Evolutionary conservation across 2,113 vertebrate genomes (phyloP), one percentile per base, ranked within the genome.

Genomic region (Nycticebus coucang): DNA sequence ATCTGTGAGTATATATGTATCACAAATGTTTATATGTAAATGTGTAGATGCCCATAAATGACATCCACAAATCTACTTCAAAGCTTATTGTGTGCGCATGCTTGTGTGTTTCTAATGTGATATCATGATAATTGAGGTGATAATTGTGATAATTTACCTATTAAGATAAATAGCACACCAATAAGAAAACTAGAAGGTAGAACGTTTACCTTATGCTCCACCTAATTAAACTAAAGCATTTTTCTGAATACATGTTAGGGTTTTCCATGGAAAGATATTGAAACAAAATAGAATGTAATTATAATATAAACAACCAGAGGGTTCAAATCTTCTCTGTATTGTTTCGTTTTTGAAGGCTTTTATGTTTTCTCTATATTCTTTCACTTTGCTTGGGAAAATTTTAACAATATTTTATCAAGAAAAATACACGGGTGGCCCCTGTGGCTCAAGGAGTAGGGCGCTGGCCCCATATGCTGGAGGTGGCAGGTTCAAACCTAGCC

Each of bases 361-460:
- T n/a, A 37, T 37, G 72, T 69, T 68, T 93, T 81, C 74, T 50
- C 21, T 71, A 13, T 50, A 28, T 35, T 72, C 55, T 90, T 79
- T 62, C 45, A 19, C 53, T 62, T 2, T 59, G 6, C 13, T 91
- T n/a, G 62, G 28, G 37, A 91, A 93, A 77, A 4, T 72, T 80
- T 45, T 92, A 50, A 45, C 12, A 45, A 78, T n/a, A 64, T 96
- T 94, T 95, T 88, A 83, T 89, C 74, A 87, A 68, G 87, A 19
- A 90, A 45, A 92, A 62, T 18, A 12, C 2, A 88, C 93, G n/a
- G n/a, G n/a, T n/a, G n/a, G n/a, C n/a, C n/a, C n/a, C n/a, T n/a
- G n/a, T n/a, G n/a, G n/a, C n/a, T n/a, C n/a, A n/a, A n/a, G n/a
- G n/a, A n/a, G n/a, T n/a, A n/a, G n/a, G n/a, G n/a, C n/a, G n/a